phyloP scores from a whole-genome alignment of 2,113 vertebrate species.

The Stegostoma tigrinum region DNA sequence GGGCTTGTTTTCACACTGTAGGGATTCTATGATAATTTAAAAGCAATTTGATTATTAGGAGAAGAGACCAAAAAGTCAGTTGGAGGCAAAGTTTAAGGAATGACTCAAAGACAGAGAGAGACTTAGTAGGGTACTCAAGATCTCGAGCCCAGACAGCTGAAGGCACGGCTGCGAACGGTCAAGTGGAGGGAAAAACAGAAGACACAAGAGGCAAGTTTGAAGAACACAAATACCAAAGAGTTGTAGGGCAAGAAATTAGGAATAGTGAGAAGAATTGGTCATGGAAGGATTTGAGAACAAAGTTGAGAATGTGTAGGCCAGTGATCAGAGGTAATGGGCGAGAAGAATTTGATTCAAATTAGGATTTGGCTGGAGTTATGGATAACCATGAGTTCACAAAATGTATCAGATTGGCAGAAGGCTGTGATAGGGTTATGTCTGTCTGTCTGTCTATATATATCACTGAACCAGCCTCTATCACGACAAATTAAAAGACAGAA shows the following conservation, averaged over 20 bases:
- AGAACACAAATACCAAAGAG: background rate
- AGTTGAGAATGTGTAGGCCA: background rate
- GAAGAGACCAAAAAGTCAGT: background rate
- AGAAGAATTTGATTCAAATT: background rate
- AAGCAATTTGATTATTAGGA: background rate
- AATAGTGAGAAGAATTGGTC: background rate
- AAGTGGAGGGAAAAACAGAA: background rate
- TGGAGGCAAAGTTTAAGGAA: background rate
- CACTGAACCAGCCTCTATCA: background rate
- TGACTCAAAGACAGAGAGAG: background rate
- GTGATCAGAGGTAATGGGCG: background rate
- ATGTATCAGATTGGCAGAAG: background rate
- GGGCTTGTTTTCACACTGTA: no score
- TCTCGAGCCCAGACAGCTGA: background rate
- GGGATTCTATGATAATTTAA: background rate
- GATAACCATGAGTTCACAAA: background rate
- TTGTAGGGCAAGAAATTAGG: background rate
- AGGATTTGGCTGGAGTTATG: background rate
- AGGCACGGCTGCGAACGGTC: background rate
- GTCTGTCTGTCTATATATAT: no score
- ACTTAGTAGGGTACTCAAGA: background rate
- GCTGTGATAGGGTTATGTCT: no score
- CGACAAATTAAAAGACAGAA: background rate
- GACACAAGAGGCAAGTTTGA: background rate
- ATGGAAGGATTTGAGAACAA: background rate